Conservation (phyloP, 2,113 vertebrate genomes). For the Leuciscus idus region DNA sequence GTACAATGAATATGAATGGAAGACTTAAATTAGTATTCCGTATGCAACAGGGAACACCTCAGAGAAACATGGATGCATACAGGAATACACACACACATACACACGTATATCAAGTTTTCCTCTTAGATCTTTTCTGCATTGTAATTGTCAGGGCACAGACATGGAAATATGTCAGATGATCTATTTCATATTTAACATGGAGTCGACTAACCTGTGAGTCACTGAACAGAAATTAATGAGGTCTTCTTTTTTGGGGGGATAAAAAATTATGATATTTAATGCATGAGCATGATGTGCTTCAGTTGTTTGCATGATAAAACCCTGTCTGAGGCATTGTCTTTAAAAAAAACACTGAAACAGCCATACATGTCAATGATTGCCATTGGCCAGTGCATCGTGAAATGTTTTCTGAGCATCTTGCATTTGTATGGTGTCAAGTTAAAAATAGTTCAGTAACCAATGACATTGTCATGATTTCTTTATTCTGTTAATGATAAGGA, state of each 20-base stretch:
- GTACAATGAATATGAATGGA: conserved; percentile 38
- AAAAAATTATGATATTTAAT: not conserved
- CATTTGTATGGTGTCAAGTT: not conserved
- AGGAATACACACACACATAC: not conserved
- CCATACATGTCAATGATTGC: not conserved
- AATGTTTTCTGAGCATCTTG: not conserved
- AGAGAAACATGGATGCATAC: not conserved
- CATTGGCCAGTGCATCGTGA: not conserved
- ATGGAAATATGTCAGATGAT: not conserved
- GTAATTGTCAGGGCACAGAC: not conserved
- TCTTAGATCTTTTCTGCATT: not conserved
- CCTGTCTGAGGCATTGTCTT: not conserved
- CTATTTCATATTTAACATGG: not conserved
- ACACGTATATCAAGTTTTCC: not conserved
- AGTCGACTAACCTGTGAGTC: not conserved
- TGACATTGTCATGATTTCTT: not conserved
- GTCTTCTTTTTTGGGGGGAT: not conserved
- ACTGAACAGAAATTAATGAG: not conserved
- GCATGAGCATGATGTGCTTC: not conserved
- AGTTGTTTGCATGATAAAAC: not conserved
- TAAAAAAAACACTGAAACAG: not conserved
- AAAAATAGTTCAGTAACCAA: no score
- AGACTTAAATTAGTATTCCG: conserved; percentile 4
- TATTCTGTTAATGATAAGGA: not conserved
- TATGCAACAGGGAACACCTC: not conserved